phyloP scores from a whole-genome alignment of 2,113 vertebrate genomes.

The Oncorhynchus mykiss region DNA sequence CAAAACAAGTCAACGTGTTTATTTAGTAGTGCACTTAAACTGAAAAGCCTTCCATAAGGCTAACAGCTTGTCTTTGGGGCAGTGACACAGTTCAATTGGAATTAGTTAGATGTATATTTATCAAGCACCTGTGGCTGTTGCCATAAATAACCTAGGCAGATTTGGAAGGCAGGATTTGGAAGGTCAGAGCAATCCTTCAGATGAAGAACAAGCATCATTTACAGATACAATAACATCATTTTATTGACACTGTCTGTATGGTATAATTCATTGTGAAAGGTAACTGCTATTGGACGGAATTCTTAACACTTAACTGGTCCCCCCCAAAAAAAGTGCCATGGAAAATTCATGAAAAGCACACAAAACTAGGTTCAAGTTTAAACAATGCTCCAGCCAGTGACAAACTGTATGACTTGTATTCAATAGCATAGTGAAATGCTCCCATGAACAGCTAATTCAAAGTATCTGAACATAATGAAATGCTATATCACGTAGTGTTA shows the following conservation, averaged over 20 bases:
- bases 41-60: not conserved
- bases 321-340: not conserved
- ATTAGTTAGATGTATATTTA: not conserved
- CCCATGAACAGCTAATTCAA: not conserved
- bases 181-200: not conserved
- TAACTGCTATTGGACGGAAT: not conserved
- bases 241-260: not conserved
- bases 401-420: not conserved
- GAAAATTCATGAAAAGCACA: not conserved
- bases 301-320: not conserved
- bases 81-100: not conserved
- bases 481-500: constrained; percentile 32
- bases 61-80: not conserved
- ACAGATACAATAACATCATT: not conserved
- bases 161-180: not conserved
- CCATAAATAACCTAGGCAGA: not conserved
- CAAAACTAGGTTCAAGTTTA: not conserved
- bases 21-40: not conserved
- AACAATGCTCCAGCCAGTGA: too few relatives aligned
- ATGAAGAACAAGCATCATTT: not conserved
- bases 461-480: not conserved
- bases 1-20: not conserved
- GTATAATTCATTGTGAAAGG: not conserved
- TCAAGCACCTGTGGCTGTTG: not conserved
- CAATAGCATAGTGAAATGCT: not conserved